Evolutionary conservation across 2,113 vertebrate species (phyloP).

Genomic region (Microtus pennsylvanicus): DNA sequence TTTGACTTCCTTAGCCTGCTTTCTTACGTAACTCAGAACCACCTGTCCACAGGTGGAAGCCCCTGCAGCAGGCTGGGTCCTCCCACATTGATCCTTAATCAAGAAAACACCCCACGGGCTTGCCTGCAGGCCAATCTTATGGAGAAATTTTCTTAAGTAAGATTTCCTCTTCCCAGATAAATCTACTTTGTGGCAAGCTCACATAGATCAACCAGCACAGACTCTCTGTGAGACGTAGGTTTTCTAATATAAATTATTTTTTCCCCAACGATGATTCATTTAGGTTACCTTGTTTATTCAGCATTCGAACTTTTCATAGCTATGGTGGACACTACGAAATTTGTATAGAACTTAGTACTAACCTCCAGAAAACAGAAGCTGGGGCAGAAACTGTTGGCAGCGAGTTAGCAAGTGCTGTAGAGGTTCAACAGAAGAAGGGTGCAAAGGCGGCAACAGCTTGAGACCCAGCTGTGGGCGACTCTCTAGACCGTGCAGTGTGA

Average conservation of each 20-base stretch:
- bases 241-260: neutral
- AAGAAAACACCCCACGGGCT: neutral
- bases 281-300: neutral
- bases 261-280: neutral
- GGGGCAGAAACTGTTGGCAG: neutral
- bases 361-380: neutral
- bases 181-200: neutral
- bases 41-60: neutral
- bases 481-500: constrained; percentile 45
- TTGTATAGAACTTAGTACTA: neutral
- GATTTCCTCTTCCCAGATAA: neutral
- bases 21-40: neutral
- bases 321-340: neutral
- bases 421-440: neutral
- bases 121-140: neutral
- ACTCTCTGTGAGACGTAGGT: neutral
- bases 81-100: neutral
- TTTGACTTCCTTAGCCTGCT: neutral
- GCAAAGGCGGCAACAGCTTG: neutral
- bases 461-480: neutral
- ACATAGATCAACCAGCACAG: neutral
- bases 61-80: neutral
- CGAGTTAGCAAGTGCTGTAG: neutral
- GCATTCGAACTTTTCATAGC: neutral
- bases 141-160: neutral